Evolutionary conservation across 92 coral and sea anemone species (phyloP).

Genomic region (Meandrina meandrites): DNA sequence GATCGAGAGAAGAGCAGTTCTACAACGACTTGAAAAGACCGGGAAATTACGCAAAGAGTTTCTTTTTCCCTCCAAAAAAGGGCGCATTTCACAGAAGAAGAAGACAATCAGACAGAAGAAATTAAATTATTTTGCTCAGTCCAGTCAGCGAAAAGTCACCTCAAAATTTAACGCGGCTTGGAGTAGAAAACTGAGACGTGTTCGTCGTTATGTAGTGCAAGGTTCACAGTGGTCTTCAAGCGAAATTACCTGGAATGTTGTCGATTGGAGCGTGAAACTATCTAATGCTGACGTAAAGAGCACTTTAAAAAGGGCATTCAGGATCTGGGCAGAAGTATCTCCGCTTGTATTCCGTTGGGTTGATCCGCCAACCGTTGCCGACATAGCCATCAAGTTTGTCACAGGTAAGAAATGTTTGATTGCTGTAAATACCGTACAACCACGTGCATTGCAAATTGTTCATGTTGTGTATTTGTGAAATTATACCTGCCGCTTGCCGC

Average conservation of each 20-base stretch:
- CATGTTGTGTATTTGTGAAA: background rate
- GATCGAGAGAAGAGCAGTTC: background rate
- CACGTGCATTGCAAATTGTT: background rate
- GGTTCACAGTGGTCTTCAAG: slow-evolving; percentile 46
- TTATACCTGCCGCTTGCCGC: background rate
- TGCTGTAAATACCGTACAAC: background rate
- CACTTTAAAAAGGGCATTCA: slow-evolving; percentile 45
- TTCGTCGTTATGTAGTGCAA: slow-evolving; percentile 45
- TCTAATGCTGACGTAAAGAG: slow-evolving; percentile 13
- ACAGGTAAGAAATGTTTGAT: slow-evolving; percentile 42
- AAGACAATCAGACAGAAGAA: background rate
- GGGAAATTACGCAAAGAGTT: slow-evolving; percentile 6
- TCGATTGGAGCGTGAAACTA: slow-evolving; percentile 23
- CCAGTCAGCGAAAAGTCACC: background rate
- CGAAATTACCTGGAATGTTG: slow-evolving; percentile 58
- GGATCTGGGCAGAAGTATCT: slow-evolving; percentile 61
- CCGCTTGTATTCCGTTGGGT: slow-evolving; percentile 41
- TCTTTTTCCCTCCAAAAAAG: slow-evolving; percentile 9
- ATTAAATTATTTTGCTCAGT: background rate
- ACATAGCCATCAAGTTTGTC: slow-evolving; percentile 47
- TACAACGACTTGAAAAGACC: background rate
- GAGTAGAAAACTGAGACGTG: background rate
- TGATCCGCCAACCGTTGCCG: slow-evolving; percentile 3
- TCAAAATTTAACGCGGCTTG: background rate
- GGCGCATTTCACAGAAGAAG: background rate